Evolutionary conservation across 2,888 invertebrate genomes (phyloP).

Genomic region (Trichopria drosophilae): DNA sequence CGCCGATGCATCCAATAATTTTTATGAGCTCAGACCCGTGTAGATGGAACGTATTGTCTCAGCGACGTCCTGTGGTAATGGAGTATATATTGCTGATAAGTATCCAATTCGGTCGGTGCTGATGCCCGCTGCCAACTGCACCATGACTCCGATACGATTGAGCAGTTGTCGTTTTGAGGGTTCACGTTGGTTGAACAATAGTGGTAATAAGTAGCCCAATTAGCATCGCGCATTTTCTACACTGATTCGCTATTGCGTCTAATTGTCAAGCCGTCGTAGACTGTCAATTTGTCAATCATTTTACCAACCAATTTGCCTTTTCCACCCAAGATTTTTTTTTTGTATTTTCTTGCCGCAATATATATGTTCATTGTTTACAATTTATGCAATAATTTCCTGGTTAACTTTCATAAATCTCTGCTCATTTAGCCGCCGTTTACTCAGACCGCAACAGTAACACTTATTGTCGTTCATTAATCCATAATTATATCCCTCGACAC

Average conservation of each 20-base stretch:
- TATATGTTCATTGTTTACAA: no score
- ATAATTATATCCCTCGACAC: no score
- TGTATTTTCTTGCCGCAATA: constrained; percentile 8
- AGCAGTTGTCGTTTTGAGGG: constrained; percentile 14
- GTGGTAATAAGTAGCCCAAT: constrained; percentile 31
- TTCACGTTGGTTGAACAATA: constrained; percentile 19
- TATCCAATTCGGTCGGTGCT: constrained; percentile 8
- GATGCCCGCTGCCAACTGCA: constrained; percentile 22
- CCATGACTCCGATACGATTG: no score
- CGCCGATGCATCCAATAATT: no score
- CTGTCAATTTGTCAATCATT: constrained; percentile 28
- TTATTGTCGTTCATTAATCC: no score
- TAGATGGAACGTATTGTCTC: no score
- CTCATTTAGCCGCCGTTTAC: no score
- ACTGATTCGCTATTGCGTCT: constrained; percentile 24
- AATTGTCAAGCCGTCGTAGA: constrained; percentile 29
- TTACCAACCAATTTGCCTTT: constrained; percentile 38
- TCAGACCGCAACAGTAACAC: no score
- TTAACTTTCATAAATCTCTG: no score
- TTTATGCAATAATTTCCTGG: no score
- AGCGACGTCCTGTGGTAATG: no score
- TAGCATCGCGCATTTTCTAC: constrained; percentile 30
- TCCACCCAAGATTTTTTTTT: constrained; percentile 5
- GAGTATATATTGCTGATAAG: constrained; percentile 23
- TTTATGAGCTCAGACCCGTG: no score